A percentile compares a stretch with the other conserved stretches of the same genome.
These are phyloP conservation scores for Thaumetopoea pityocampa DNA, from an alignment of 1,140 invertebrate species.

Conservation along the genomic window DNA sequence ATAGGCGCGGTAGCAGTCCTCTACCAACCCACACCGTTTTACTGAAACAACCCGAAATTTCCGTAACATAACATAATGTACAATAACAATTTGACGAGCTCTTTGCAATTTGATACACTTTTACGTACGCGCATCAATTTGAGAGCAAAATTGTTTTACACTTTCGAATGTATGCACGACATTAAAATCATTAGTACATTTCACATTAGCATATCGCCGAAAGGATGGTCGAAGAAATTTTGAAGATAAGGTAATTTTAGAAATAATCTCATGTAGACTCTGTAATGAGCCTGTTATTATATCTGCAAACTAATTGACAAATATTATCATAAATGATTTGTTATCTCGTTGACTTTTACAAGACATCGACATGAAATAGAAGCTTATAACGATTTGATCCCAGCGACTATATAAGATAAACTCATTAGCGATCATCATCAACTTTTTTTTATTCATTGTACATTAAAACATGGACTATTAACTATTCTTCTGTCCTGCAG, in stretches of 20 bases:
- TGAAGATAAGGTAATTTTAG: no score
- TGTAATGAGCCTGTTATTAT: constrained; percentile 5
- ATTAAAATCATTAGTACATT: constrained; percentile 11
- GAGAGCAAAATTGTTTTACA: constrained; percentile 25
- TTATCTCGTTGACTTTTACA: no score
- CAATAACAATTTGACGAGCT: constrained; percentile 31
- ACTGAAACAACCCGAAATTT: constrained; percentile 13
- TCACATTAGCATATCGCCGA: constrained; percentile 12
- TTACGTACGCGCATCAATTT: constrained; percentile 36
- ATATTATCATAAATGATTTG: no score
- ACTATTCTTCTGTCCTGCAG: constrained; percentile 13
- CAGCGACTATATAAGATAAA: no score
- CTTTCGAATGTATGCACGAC: constrained; percentile 19
- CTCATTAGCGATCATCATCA: no score
- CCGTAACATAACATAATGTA: constrained; percentile 3
- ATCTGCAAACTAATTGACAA: no score
- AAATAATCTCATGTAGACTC: no score
- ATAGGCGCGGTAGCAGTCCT: constrained; percentile 7
- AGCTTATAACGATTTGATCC: no score
- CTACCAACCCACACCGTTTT: constrained; percentile 11
- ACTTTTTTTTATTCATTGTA: constrained; percentile 7
- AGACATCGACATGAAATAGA: no score
- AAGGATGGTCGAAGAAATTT: no score
- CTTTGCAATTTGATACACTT: constrained; percentile 50
- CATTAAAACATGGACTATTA: constrained; percentile 12